phyloP scores from a whole-genome alignment of 2,113 vertebrate genomes.

The Ovis aries region DNA sequence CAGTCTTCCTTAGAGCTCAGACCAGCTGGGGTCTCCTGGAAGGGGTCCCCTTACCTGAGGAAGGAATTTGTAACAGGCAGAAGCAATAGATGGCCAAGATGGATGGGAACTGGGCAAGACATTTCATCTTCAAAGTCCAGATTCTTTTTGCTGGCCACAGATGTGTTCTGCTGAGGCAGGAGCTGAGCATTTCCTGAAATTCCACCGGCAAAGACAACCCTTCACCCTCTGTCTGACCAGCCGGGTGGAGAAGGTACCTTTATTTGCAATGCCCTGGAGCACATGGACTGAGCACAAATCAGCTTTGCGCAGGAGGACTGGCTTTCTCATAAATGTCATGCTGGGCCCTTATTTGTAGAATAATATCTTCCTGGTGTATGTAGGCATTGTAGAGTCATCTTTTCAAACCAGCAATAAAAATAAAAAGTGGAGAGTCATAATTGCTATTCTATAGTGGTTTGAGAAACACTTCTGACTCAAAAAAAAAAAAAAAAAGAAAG shows the following conservation, averaged over 20 bases:
- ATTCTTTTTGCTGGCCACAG: conserved; percentile 14
- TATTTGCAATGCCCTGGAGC: conserved; percentile 36
- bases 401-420: conserved; percentile 43
- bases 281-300: conserved; percentile 62
- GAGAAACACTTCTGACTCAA: conserved; percentile 38
- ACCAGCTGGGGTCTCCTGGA: neutral
- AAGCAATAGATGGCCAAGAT: conserved; percentile 64
- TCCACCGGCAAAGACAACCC: neutral
- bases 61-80: conserved; percentile 45
- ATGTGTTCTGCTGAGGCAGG: neutral
- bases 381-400: conserved; percentile 29
- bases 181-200: conserved; percentile 11
- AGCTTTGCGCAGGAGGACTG: conserved; percentile 46
- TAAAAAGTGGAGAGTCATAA: conserved; percentile 54
- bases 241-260: neutral
- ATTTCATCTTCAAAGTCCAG: conserved; percentile 50
- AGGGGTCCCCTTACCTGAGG: conserved; percentile 67
- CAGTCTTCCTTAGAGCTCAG: neutral
- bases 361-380: conserved; percentile 52
- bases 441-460: conserved; percentile 43
- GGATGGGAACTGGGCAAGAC: neutral
- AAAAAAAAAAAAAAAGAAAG: neutral
- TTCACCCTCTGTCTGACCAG: neutral
- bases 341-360: conserved; percentile 72
- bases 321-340: conserved; percentile 70